Percentiles rank a stretch among this genome's conserved stretches.
Evolutionary conservation across 2,888 invertebrate genomes (phyloP).

Genomic region (Dysmachus trigonus): DNA sequence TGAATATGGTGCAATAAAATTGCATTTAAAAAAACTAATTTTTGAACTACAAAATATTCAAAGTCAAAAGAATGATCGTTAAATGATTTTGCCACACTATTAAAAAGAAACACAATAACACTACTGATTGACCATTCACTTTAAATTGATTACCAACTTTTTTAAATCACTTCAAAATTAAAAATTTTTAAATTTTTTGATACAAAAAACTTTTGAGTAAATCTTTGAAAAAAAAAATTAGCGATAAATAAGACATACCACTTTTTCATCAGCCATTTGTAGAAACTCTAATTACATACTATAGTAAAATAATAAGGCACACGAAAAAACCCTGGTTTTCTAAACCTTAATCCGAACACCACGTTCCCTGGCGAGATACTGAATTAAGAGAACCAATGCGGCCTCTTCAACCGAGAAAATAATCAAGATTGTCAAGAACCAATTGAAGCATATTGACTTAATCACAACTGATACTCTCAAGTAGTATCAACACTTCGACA

Average conservation of each 20-base stretch:
- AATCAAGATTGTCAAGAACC: conserved; percentile 36
- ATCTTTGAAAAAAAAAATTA: neutral
- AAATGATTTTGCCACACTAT: neutral
- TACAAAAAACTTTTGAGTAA: neutral
- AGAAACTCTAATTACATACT: neutral
- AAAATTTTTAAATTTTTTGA: neutral
- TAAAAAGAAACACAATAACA: neutral
- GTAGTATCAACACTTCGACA: conserved; percentile 8
- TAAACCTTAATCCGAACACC: neutral
- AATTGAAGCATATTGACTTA: conserved; percentile 31
- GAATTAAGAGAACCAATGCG: conserved; percentile 2
- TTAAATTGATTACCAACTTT: neutral
- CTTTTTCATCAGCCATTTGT: conserved; percentile 24
- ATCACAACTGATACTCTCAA: conserved; percentile 27
- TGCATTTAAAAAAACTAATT: neutral
- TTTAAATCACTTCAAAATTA: neutral
- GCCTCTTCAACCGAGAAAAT: neutral
- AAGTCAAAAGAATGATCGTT: neutral
- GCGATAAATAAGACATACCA: neutral
- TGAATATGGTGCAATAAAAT: neutral
- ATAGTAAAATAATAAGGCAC: neutral
- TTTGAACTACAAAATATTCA: neutral
- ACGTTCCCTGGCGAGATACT: neutral
- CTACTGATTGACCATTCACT: neutral
- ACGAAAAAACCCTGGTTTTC: neutral